Percentiles rank a stretch among this genome's conserved stretches.
phyloP scores from a whole-genome alignment of 2,113 vertebrate species.

The Ammodytes marinus region DNA sequence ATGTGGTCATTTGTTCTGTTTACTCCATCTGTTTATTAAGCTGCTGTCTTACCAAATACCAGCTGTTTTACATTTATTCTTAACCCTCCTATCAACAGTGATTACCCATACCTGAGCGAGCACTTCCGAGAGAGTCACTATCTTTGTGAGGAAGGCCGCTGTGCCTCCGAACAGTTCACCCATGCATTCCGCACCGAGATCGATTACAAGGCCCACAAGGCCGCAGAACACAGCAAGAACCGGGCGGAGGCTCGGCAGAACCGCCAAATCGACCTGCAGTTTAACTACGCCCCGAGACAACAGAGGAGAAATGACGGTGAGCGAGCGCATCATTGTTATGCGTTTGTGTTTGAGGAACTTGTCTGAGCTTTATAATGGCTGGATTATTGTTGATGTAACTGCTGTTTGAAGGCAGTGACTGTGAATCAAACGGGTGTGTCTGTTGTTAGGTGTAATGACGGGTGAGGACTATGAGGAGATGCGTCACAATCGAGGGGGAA shows the following conservation, averaged over 20 bases:
- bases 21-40: no score
- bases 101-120: constrained; percentile 93
- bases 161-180: constrained; percentile 94
- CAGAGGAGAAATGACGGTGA: constrained; percentile 90
- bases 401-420: background rate
- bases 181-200: constrained; percentile 97
- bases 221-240: constrained; percentile 94
- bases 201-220: constrained; percentile 97
- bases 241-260: constrained; percentile 96
- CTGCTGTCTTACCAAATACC: no score
- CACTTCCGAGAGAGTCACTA: constrained; percentile 97
- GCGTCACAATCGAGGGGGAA: constrained; percentile 85
- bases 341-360: background rate
- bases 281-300: constrained; percentile 89
- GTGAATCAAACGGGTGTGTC: background rate
- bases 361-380: background rate
- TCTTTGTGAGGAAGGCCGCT: constrained; percentile 95
- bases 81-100: constrained; percentile 77
- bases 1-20: background rate
- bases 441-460: constrained; percentile 84
- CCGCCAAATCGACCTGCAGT: constrained; percentile 97
- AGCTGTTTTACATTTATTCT: background rate
- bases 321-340: background rate
- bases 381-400: background rate
- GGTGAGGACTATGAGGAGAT: constrained; percentile 94